Evolutionary conservation across 1,140 invertebrate genomes (phyloP).

Genomic region (Dreissena polymorpha): DNA sequence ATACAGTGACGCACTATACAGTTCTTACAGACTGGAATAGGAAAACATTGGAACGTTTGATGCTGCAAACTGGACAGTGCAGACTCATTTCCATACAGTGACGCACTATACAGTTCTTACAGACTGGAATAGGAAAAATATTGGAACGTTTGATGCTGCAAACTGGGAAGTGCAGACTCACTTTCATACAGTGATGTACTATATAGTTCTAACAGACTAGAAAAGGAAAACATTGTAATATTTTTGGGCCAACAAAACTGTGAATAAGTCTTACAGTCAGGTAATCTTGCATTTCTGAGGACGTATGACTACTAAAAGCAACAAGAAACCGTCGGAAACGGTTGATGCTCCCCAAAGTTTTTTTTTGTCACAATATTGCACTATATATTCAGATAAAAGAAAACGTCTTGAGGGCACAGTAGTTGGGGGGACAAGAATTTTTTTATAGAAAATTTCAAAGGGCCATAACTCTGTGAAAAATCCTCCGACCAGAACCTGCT

Average conservation of each 20-base stretch:
- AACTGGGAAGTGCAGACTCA: constrained; percentile 58
- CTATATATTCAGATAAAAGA: too few species aligned
- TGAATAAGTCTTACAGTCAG: background rate
- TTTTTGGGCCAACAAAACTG: background rate
- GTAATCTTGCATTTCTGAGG: too few species aligned
- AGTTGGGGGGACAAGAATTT: too few species aligned
- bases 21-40: constrained; percentile 59
- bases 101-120: constrained; percentile 61
- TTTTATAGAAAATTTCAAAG: too few species aligned
- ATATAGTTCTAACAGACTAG: constrained; percentile 63
- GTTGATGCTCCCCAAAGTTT: too few species aligned
- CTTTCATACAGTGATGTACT: constrained; percentile 57
- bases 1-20: constrained; percentile 59
- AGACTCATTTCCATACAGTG: constrained; percentile 58
- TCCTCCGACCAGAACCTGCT: too few species aligned
- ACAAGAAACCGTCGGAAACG: too few species aligned
- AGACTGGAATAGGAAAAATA: constrained; percentile 48
- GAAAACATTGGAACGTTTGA: background rate
- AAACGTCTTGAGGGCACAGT: too few species aligned
- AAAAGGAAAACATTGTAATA: background rate
- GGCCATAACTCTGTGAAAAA: too few species aligned
- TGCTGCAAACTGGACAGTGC: constrained; percentile 61
- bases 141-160: constrained; percentile 34
- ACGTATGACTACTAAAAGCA: too few species aligned
- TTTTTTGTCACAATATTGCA: too few species aligned